Evolutionary conservation across 2,888 invertebrate genomes (phyloP).

Genomic region (Macroteleia sp.): DNA sequence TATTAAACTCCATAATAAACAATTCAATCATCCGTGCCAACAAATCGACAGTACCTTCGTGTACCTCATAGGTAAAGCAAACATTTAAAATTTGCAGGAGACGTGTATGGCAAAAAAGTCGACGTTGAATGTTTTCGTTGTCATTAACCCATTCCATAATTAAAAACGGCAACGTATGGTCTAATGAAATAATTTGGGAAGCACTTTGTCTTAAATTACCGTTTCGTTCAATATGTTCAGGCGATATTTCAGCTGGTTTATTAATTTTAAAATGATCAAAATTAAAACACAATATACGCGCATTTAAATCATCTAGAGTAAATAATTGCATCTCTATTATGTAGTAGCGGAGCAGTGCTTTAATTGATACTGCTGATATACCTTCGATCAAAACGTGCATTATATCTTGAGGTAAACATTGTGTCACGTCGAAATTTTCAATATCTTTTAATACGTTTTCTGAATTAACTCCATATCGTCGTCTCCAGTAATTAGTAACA

Average conservation of each 20-base stretch:
- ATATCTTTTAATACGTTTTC: neutral
- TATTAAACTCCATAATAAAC: conserved; percentile 6
- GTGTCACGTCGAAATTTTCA: neutral
- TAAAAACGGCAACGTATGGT: conserved; percentile 4
- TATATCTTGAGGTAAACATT: conserved; percentile 12
- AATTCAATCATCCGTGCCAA: conserved; percentile 22
- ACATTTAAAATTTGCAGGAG: conserved; percentile 16
- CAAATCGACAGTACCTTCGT: neutral
- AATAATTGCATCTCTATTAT: neutral
- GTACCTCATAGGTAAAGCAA: conserved; percentile 18
- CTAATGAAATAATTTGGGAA: neutral
- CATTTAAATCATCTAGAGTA: neutral
- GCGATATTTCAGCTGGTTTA: conserved; percentile 19
- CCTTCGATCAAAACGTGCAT: conserved; percentile 11
- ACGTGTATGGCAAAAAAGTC: conserved; percentile 1
- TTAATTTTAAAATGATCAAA: conserved; percentile 42
- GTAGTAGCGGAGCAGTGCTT: neutral
- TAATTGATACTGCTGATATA: neutral
- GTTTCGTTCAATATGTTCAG: conserved; percentile 14
- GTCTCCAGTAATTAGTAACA: neutral
- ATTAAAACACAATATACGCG: conserved; percentile 33
- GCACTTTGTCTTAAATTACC: conserved; percentile 54
- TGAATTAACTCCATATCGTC: neutral
- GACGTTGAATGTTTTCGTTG: neutral
- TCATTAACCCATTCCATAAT: neutral